These are phyloP conservation scores for Nothoprocta perdicaria DNA, from an alignment of 2,113 vertebrate species.

Conservation along the genomic window DNA sequence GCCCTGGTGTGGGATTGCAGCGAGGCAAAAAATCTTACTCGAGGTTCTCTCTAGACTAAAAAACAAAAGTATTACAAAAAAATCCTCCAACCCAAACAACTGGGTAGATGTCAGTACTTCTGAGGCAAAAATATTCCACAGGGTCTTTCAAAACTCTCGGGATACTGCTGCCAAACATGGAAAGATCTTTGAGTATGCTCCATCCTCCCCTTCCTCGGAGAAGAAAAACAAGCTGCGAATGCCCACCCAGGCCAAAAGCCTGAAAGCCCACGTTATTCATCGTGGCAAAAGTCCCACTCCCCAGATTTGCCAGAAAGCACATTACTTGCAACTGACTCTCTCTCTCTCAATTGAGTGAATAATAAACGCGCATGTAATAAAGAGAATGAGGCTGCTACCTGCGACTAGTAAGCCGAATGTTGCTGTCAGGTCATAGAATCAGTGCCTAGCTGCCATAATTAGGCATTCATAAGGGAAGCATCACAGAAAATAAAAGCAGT, in stretches of 20 bases:
- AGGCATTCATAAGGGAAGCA: background rate
- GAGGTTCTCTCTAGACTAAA: constrained; percentile 12
- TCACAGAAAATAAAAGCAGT: background rate
- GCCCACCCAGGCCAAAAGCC: constrained; percentile 49
- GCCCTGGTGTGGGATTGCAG: constrained; percentile 3
- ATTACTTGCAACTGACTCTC: constrained; percentile 12
- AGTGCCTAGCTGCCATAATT: background rate
- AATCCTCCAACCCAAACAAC: constrained; percentile 50
- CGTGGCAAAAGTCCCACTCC: constrained; percentile 51
- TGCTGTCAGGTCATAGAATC: background rate
- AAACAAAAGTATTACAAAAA: constrained; percentile 21
- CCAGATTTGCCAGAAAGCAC: constrained; percentile 38
- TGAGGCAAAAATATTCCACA: constrained; percentile 39
- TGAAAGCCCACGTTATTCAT: constrained; percentile 58
- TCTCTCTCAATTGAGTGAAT: background rate
- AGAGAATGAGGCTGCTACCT: constrained; percentile 10
- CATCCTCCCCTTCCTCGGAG: constrained; percentile 41
- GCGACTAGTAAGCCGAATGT: background rate
- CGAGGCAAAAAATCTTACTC: constrained; percentile 32
- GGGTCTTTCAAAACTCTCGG: constrained; percentile 31
- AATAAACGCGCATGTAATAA: constrained; percentile 4
- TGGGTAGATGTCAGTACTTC: constrained; percentile 24
- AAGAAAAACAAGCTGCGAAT: constrained; percentile 61
- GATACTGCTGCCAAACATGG: constrained; percentile 49
- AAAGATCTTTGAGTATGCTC: constrained; percentile 40